Conservation (phyloP, 2,888 invertebrate species). For the Drosophila birchii region DNA sequence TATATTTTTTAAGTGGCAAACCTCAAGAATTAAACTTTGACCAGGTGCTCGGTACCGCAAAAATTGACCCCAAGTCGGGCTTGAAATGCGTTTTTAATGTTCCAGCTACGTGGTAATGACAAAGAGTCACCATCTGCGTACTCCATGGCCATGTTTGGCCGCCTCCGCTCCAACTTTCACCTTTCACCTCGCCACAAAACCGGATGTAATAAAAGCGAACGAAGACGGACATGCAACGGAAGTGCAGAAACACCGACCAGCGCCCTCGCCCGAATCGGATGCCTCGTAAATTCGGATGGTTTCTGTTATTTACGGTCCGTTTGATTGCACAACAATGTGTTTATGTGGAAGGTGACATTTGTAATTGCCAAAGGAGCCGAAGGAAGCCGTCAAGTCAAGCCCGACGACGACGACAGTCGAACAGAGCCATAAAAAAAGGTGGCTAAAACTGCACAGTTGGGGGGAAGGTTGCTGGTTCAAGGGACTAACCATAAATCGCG, state of each 20-base stretch:
- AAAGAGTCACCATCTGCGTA: slow-evolving; percentile 15
- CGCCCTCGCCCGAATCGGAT: slow-evolving; percentile 9
- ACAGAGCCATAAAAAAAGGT: slow-evolving; percentile 15
- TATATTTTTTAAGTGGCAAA: neutral
- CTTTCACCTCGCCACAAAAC: neutral
- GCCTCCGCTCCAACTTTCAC: slow-evolving; percentile 7
- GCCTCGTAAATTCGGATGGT: slow-evolving; percentile 47
- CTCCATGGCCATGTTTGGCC: slow-evolving; percentile 23
- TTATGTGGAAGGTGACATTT: slow-evolving; percentile 57
- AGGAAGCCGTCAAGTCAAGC: slow-evolving; percentile 20
- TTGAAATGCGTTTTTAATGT: slow-evolving; percentile 48
- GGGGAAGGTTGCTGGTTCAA: slow-evolving; percentile 5
- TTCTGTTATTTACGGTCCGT: slow-evolving; percentile 58
- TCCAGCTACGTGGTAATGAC: slow-evolving; percentile 41
- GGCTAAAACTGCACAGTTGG: slow-evolving; percentile 5
- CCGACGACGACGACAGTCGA: slow-evolving; percentile 25
- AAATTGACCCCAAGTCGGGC: slow-evolving; percentile 7
- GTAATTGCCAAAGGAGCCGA: slow-evolving; percentile 50
- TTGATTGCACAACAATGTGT: slow-evolving; percentile 70
- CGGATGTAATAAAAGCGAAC: slow-evolving; percentile 53
- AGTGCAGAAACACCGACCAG: slow-evolving; percentile 54
- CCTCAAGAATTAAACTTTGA: slow-evolving; percentile 9
- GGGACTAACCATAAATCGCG: slow-evolving; percentile 40
- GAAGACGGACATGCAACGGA: slow-evolving; percentile 68
- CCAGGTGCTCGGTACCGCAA: slow-evolving; percentile 20